Evolutionary conservation across 2,888 invertebrate genomes (phyloP).

Genomic region (Caenorhabditis uteleia): DNA sequence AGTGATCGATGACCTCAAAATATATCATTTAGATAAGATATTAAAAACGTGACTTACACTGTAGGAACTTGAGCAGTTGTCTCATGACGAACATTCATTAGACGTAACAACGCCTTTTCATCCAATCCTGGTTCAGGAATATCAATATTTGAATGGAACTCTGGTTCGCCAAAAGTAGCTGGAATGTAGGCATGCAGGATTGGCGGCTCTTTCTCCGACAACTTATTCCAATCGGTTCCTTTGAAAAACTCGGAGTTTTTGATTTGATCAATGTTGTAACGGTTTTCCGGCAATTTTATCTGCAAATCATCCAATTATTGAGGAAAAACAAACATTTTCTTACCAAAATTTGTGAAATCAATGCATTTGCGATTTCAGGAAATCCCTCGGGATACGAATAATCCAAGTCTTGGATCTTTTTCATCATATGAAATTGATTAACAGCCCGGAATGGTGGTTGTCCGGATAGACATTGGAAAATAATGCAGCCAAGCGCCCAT

Average conservation of each 20-base stretch:
- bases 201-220: constrained; percentile 70
- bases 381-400: constrained; percentile 93
- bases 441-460: constrained; percentile 86
- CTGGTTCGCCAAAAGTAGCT: constrained; percentile 77
- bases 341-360: constrained; percentile 83
- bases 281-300: constrained; percentile 70
- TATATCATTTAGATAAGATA: no score
- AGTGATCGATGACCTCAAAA: constrained; percentile 6
- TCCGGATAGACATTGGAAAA: constrained; percentile 87
- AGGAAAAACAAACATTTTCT: constrained; percentile 42
- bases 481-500: constrained; percentile 85
- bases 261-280: constrained; percentile 75
- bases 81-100: constrained; percentile 11
- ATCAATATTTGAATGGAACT: constrained; percentile 73
- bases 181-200: constrained; percentile 79
- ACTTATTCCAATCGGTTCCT: constrained; percentile 82
- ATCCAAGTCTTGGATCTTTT: constrained; percentile 86
- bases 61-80: no score
- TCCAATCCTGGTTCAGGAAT: constrained; percentile 84
- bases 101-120: constrained; percentile 74
- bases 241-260: constrained; percentile 86
- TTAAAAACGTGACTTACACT: no score
- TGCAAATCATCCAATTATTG: constrained; percentile 74
- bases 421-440: constrained; percentile 93
- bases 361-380: constrained; percentile 82